Base-by-base conservation (phyloP, 2,113 vertebrate species). In the human (Homo sapiens) region DNA sequence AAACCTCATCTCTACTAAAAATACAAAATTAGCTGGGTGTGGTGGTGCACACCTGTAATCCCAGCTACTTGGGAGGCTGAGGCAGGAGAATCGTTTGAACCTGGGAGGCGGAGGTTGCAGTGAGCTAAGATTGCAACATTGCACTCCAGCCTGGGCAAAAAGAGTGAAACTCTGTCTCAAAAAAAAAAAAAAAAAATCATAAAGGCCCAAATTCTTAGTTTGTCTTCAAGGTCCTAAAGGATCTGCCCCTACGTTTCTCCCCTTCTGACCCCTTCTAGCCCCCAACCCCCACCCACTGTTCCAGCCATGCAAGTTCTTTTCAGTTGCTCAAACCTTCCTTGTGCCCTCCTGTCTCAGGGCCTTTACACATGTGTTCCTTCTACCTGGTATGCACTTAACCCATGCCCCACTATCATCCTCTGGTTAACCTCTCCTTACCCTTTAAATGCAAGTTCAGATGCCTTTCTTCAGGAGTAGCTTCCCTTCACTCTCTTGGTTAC, bases 401-500 rank as follows among this genome's bases (percentile, higher is more conserved):
- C 57, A 13, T 25, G 27, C 50, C n/a, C 89, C 30, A 84, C 40
- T 17, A 43, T 83, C 70, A 85, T 72, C 66, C 11, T 52, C 30
- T n/a, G 40, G 27, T 61, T 82, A 93, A 87, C 59, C 40, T 30
- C 14, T 48, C 43, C 43, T 73, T 76, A 84, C 76, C 82, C 75
- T 89, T 96, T 48, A 72, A 89, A 95, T 81, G 38, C 66, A 96
- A 81, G 30, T 20, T 66, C 61, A 92, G 17, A 87, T 61, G 52
- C 7, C 43, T 80, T 90, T 89, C 38, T 61, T 95, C 68, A 61
- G 64, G 22, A 70, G 50, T 48, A n/a, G 25, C 40, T 43, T 85
- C 76, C 83, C 57, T 52, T 73, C 12, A 59, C 48, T 80, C 72
- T 25, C 43, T 59, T 52, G 22, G 43, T 78, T 90, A 50, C 27